A percentile compares a stretch with the other conserved stretches of the same genome.
Conservation (phyloP, 2,797 vertebrate genomes). For the Pelochelys cantorii region DNA sequence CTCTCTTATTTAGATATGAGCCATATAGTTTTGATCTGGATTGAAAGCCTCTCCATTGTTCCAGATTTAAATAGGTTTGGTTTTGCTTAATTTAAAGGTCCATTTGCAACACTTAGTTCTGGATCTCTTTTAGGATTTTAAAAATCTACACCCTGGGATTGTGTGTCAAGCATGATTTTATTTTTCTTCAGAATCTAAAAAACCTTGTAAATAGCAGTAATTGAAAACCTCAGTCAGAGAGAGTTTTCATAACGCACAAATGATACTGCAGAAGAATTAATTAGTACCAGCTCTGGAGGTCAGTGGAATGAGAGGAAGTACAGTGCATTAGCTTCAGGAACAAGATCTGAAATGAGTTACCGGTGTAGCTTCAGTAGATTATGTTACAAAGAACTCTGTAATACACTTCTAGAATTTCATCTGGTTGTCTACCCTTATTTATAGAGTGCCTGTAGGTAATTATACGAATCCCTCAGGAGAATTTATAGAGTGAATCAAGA, state of each 20-base stretch:
- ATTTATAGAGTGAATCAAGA: conserved; percentile 47
- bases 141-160: not conserved
- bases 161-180: not conserved
- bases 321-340: conserved; percentile 12
- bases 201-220: conserved; percentile 30
- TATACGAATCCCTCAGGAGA: conserved; percentile 33
- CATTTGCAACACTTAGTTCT: not conserved
- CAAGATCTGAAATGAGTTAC: conserved; percentile 20
- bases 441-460: conserved; percentile 28
- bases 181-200: conserved; percentile 35
- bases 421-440: conserved; percentile 41
- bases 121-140: not conserved
- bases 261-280: conserved; percentile 58
- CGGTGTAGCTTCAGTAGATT: conserved; percentile 32
- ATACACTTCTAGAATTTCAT: conserved; percentile 39
- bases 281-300: conserved; percentile 17
- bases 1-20: not conserved
- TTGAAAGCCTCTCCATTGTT: not conserved
- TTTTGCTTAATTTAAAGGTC: not conserved
- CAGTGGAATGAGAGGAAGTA: conserved; percentile 16
- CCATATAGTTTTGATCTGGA: not conserved
- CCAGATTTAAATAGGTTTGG: not conserved
- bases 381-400: conserved; percentile 20
- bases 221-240: conserved; percentile 43
- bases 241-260: conserved; percentile 58